Conservation (phyloP, 1,140 invertebrate genomes). For the Rhynchophorus ferrugineus region DNA sequence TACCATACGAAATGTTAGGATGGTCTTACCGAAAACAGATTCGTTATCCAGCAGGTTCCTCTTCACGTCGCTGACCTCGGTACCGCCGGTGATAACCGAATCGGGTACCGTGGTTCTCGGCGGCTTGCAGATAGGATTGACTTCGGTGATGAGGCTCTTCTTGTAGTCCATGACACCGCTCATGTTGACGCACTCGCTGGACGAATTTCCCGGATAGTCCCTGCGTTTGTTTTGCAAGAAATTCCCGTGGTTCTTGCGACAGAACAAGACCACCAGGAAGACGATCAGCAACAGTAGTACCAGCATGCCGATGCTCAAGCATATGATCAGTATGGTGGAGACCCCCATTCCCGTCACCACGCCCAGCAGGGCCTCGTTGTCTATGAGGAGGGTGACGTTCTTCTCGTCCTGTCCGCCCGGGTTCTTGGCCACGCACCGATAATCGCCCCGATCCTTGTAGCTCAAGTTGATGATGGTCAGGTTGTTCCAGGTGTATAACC, state of each 20-base stretch:
- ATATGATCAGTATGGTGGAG: constrained; percentile 40
- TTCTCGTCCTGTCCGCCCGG: constrained; percentile 71
- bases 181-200: constrained; percentile 52
- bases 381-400: constrained; percentile 59
- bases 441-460: constrained; percentile 74
- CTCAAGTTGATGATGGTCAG: constrained; percentile 64
- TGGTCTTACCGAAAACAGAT: constrained; percentile 32
- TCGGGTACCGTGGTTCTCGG: constrained; percentile 60
- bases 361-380: constrained; percentile 20
- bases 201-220: constrained; percentile 46
- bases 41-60: constrained; percentile 65
- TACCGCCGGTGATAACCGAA: constrained; percentile 57
- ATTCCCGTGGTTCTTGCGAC: constrained; percentile 47
- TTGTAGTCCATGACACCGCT: constrained; percentile 62
- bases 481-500: constrained; percentile 60
- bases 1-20: too few relatives aligned
- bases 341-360: constrained; percentile 42
- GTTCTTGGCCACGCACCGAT: constrained; percentile 81
- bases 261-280: constrained; percentile 55
- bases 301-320: constrained; percentile 44
- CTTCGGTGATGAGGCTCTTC: constrained; percentile 69
- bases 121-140: constrained; percentile 74
- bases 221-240: constrained; percentile 44
- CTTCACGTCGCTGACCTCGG: constrained; percentile 71
- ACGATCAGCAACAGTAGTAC: constrained; percentile 55